Evolutionary conservation across 2,113 vertebrate species (phyloP), one percentile per base, ranked within the genome.

Genomic region (Myotis davidii): DNA sequence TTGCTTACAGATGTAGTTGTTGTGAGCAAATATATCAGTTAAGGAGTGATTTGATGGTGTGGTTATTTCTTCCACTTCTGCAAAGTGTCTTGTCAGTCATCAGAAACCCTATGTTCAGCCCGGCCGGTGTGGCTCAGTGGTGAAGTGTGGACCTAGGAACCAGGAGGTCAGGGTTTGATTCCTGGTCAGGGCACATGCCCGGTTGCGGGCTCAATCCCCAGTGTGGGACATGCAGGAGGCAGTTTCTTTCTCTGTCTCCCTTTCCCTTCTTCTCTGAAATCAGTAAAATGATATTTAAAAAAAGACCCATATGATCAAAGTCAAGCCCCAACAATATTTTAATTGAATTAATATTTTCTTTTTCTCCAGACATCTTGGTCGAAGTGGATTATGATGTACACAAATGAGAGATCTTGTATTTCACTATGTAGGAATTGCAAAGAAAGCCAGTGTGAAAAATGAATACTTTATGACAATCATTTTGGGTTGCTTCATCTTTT

Each of bases 1-100:
- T 97, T 98, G 96, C 97, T 98, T 97, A 98, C 94, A 92, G 94
- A 98, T 97, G 93, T 93, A n/a, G n/a, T n/a, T 96, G 59, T 1
- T 0, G 48, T 74, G 39, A 5, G 54, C 85, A 90, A 95, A 94
- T 78, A 73, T 42, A 90, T 61, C 76, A 18, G 3, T 84, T 93
- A 96, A 73, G 74, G 17, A 84, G 96, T 97, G 95, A 98, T 97
- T 98, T 97, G 97, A 98, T 85, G 72, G 97, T 85, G 64, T 83
- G 83, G 69, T 97, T 95, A 96, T 88, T 96, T 85, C 93, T 93
- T 59, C 56, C 56, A 90, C 32, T 89, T 96, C 97, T 97, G 97
- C 84, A 96, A 95, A 97, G 54, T 97, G 74, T 96, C 97, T 97
- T 90, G 96, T 98, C 97, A 98, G 90, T 83, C 95, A 94, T 97